phyloP scores from a whole-genome alignment of 1,140 invertebrate genomes.

The Drosophila subobscura region DNA sequence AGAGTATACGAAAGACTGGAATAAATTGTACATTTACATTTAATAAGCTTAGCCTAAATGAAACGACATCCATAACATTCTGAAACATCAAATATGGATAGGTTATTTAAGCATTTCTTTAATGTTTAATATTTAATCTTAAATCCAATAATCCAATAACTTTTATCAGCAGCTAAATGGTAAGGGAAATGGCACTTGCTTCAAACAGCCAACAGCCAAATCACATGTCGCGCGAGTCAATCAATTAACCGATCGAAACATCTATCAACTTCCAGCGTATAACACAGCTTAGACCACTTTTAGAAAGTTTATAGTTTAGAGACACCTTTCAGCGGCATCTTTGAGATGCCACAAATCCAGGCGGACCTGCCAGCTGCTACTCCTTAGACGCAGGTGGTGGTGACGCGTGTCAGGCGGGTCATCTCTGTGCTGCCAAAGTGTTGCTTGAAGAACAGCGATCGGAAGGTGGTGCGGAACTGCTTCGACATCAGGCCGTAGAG shows the following conservation, averaged over 20 bases:
- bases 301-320: constrained; percentile 61
- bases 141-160: constrained; percentile 1
- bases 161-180: constrained; percentile 20
- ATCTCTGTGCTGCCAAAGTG: constrained; percentile 84
- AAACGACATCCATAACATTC: constrained; percentile 2
- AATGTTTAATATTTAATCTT: constrained; percentile 2
- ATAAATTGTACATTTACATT: no score
- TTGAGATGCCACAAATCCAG: constrained; percentile 15
- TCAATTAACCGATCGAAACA: constrained; percentile 7
- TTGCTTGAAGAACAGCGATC: constrained; percentile 87
- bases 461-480: constrained; percentile 95
- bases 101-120: no score
- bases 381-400: constrained; percentile 84
- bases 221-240: constrained; percentile 26
- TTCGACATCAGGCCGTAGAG: constrained; percentile 97
- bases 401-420: constrained; percentile 83
- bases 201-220: constrained; percentile 35
- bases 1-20: neutral
- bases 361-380: neutral
- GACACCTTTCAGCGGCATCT: constrained; percentile 22
- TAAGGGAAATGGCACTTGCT: constrained; percentile 61
- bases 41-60: constrained; percentile 15
- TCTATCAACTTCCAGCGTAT: constrained; percentile 17
- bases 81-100: constrained; percentile 31
- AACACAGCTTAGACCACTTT: constrained; percentile 61